These are phyloP conservation scores for Opisthocomus hoazin DNA, from an alignment of 2,113 vertebrate species.

Conservation along the genomic window DNA sequence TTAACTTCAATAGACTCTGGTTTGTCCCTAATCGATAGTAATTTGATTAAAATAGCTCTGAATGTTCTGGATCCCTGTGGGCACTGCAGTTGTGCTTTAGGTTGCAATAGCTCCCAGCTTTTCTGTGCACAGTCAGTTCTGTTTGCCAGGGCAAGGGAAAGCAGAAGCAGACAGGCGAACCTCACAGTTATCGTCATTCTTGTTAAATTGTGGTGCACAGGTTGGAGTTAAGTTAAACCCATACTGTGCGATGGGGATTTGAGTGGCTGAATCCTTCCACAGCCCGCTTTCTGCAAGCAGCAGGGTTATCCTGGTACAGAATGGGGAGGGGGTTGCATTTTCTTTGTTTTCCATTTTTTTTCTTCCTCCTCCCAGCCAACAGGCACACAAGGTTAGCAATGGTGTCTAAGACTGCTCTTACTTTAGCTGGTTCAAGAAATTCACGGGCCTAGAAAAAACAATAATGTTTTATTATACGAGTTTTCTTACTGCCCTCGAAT, in stretches of 20 bases:
- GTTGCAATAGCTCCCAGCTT: background rate
- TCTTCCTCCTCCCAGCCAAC: background rate
- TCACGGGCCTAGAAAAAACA: background rate
- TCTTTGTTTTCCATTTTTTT: background rate
- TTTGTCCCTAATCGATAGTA: constrained; percentile 56
- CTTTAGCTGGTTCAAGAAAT: background rate
- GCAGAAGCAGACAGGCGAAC: background rate
- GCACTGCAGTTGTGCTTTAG: background rate
- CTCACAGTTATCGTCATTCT: accelerated
- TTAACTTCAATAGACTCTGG: constrained; percentile 38
- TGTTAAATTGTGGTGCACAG: background rate
- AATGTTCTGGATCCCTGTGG: constrained; percentile 12
- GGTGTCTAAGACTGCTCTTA: background rate
- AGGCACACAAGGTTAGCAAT: background rate
- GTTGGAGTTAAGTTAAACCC: background rate
- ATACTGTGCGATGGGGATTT: background rate
- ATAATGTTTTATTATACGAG: background rate
- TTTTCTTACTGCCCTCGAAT: background rate
- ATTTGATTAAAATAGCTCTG: constrained; percentile 57
- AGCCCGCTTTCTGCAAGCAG: background rate
- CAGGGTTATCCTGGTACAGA: background rate
- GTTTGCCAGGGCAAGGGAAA: background rate
- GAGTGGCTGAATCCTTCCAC: background rate
- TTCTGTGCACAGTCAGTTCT: background rate
- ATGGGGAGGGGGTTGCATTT: background rate